Percentiles rank a stretch among this genome's conserved stretches.
These are phyloP conservation scores for Aurelia aurita complex sp. Pacific DNA, from an alignment of 30 jellyfish, hydroid and myxozoan species.

Conservation along the genomic window DNA sequence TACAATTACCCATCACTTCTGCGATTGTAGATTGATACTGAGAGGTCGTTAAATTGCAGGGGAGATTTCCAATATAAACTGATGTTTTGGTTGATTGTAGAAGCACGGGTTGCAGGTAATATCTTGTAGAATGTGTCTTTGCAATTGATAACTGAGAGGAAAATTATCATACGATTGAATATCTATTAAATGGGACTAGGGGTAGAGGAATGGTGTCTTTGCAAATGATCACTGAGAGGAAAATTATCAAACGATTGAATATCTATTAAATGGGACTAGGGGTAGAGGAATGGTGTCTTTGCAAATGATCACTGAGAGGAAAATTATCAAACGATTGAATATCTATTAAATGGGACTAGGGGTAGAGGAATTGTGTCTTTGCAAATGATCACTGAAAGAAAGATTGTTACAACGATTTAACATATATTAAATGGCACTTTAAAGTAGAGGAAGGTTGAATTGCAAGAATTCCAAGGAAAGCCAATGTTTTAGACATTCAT, in stretches of 20 bases:
- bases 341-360: no score
- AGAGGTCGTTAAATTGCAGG: conserved; percentile 32
- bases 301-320: conserved; percentile 49
- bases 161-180: not conserved
- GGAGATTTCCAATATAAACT: conserved; percentile 73
- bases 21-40: conserved; percentile 54
- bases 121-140: conserved; percentile 56
- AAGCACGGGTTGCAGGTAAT: conserved; percentile 75
- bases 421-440: no score
- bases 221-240: conserved; percentile 49
- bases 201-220: not conserved
- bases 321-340: not conserved
- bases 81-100: conserved; percentile 24
- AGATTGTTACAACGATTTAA: no score
- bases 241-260: not conserved
- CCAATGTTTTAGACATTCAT: no score
- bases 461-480: no score
- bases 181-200: no score
- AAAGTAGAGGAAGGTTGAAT: no score
- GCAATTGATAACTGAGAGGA: conserved; percentile 50
- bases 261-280: no score
- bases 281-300: not conserved
- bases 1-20: conserved; percentile 69
- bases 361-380: not conserved
- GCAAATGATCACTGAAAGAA: not conserved